These are phyloP conservation scores for Pocillopora damicornis DNA, from an alignment of 64 coral and sea anemone species.

Conservation along the genomic window DNA sequence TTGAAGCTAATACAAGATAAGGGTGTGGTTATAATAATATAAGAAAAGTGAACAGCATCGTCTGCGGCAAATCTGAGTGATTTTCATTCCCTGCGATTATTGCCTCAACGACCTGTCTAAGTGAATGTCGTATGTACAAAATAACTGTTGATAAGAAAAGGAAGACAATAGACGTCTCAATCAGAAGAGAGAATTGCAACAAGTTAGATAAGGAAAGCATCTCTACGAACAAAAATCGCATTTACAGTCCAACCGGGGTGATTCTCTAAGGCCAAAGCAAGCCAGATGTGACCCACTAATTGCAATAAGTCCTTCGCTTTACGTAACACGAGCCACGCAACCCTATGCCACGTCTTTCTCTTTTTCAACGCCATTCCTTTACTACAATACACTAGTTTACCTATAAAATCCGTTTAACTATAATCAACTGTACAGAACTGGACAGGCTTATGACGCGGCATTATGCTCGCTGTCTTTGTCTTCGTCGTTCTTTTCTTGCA, in stretches of 20 bases:
- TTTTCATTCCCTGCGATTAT: not conserved
- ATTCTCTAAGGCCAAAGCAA: not conserved
- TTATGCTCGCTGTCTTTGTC: slow-evolving; percentile 5
- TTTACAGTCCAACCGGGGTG: not conserved
- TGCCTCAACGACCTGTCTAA: not conserved
- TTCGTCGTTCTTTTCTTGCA: not conserved
- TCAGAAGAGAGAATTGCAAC: too few species aligned
- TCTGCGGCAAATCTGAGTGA: not conserved
- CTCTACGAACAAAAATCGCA: not conserved
- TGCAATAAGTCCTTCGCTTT: not conserved
- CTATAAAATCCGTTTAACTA: not conserved
- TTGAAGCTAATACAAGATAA: too few species aligned
- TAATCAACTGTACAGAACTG: slow-evolving; percentile 3
- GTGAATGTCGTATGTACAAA: slow-evolving; percentile 24
- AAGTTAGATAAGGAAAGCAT: too few species aligned
- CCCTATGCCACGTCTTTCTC: not conserved
- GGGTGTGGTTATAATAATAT: not conserved
- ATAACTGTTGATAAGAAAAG: slow-evolving; percentile 5
- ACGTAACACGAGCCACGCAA: not conserved
- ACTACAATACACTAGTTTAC: not conserved
- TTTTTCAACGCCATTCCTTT: not conserved
- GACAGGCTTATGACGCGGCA: not conserved
- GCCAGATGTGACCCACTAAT: not conserved
- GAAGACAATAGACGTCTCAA: not conserved
- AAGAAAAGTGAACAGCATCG: not conserved